phyloP scores from a whole-genome alignment of 2,113 vertebrate species.

The Vulpes lagopus region DNA sequence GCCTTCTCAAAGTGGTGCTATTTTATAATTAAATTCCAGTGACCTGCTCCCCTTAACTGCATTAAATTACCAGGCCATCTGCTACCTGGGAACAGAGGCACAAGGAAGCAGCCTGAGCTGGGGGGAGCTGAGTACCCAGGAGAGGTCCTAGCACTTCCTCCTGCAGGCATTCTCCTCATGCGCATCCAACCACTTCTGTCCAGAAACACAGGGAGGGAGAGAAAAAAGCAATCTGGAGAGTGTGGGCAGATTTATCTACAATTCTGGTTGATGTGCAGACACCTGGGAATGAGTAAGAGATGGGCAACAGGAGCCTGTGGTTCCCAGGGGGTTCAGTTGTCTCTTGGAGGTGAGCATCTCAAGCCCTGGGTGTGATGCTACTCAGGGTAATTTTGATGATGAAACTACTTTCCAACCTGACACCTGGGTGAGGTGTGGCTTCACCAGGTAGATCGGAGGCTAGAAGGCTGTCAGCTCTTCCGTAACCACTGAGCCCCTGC shows the following conservation, averaged over 20 bases:
- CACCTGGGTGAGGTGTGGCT: neutral
- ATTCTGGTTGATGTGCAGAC: too few species aligned
- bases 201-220: neutral
- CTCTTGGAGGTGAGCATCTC: neutral
- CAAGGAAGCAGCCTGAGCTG: neutral
- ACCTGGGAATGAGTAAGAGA: neutral
- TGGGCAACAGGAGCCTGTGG: neutral
- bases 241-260: neutral
- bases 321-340: neutral
- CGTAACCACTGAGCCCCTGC: neutral
- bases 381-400: neutral
- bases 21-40: conserved; percentile 63
- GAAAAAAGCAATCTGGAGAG: neutral
- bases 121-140: neutral
- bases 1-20: conserved; percentile 41
- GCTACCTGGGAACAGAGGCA: conserved; percentile 37
- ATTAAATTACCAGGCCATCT: conserved; percentile 63
- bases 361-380: neutral
- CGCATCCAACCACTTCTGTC: neutral
- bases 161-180: neutral
- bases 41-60: conserved; percentile 52
- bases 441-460: neutral
- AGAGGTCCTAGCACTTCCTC: neutral
- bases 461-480: neutral
- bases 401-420: neutral